Evolutionary conservation across 2,888 invertebrate species (phyloP).

Genomic region (Zygothrica quintamaculata): DNA sequence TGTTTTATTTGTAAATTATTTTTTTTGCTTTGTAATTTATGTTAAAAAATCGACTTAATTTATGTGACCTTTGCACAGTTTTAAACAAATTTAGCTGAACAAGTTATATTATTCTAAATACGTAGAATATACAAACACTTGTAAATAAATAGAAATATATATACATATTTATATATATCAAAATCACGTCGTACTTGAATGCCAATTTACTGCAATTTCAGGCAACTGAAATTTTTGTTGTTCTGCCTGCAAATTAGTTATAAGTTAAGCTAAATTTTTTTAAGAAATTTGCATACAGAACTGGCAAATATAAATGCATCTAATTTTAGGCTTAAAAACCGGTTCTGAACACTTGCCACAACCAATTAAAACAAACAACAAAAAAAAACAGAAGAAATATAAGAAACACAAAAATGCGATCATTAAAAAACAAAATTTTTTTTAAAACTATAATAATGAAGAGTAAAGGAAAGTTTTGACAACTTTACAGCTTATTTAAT

Average conservation of each 20-base stretch:
- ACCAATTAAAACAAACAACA: constrained; percentile 15
- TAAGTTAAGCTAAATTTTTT: constrained; percentile 45
- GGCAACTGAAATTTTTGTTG: constrained; percentile 33
- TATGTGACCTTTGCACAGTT: constrained; percentile 59
- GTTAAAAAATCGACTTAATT: constrained; percentile 54
- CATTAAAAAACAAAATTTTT: constrained; percentile 1
- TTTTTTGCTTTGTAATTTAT: constrained; percentile 5
- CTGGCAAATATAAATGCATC: constrained; percentile 44
- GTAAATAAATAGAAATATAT: constrained; percentile 31
- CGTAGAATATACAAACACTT: too few relatives aligned
- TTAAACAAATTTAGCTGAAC: constrained; percentile 45
- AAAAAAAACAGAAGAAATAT: constrained; percentile 6
- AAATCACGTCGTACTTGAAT: constrained; percentile 74
- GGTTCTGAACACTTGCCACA: constrained; percentile 34
- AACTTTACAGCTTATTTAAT: constrained; percentile 5
- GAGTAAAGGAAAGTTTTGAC: constrained; percentile 7
- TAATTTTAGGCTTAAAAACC: constrained; percentile 51
- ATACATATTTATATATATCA: constrained; percentile 46
- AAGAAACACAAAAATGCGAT: background rate
- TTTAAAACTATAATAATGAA: too few relatives aligned
- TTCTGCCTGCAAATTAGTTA: constrained; percentile 50
- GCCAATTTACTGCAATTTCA: constrained; percentile 62
- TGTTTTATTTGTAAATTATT: constrained; percentile 20
- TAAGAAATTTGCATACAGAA: constrained; percentile 66
- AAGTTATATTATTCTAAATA: too few relatives aligned